Percentiles rank a stretch among this genome's conserved stretches.
Evolutionary conservation across 2,888 invertebrate genomes (phyloP).

Genomic region (Cerastis rubricosa): DNA sequence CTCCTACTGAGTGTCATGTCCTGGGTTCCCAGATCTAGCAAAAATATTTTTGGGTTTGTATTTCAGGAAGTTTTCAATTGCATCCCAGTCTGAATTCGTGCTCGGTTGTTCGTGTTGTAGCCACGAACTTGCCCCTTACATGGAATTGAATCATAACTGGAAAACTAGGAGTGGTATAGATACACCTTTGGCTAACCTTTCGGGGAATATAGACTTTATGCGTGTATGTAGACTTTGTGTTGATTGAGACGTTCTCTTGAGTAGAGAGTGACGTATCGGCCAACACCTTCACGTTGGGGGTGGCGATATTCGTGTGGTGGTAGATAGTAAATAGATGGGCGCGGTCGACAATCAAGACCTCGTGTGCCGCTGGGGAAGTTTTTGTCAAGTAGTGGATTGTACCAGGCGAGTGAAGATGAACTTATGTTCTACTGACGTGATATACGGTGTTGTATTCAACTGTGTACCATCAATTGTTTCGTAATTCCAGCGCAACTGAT

Average conservation of each 20-base stretch:
- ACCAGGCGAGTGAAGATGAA: not conserved
- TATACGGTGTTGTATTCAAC: too few species aligned
- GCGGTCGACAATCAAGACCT: too few species aligned
- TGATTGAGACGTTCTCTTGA: not conserved
- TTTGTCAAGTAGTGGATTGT: not conserved
- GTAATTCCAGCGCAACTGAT: slow-evolving; percentile 91
- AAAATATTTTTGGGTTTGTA: not conserved
- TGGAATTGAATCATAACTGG: too few species aligned
- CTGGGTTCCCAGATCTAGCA: too few species aligned
- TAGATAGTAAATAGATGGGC: too few species aligned
- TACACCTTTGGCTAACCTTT: too few species aligned
- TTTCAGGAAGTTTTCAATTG: not conserved
- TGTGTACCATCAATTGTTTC: not conserved
- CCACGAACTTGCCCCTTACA: not conserved
- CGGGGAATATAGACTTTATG: too few species aligned
- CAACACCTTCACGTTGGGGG: too few species aligned
- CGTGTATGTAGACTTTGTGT: not conserved
- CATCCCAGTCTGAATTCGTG: not conserved
- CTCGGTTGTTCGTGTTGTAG: not conserved
- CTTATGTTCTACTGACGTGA: not conserved
- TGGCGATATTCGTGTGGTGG: too few species aligned
- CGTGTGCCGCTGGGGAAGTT: not conserved
- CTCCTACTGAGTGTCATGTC: not conserved
- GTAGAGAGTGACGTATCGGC: not conserved
- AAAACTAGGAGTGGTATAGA: not conserved